Base-by-base conservation (phyloP, 2,797 vertebrate genomes). In the Microcaecilia unicolor region DNA sequence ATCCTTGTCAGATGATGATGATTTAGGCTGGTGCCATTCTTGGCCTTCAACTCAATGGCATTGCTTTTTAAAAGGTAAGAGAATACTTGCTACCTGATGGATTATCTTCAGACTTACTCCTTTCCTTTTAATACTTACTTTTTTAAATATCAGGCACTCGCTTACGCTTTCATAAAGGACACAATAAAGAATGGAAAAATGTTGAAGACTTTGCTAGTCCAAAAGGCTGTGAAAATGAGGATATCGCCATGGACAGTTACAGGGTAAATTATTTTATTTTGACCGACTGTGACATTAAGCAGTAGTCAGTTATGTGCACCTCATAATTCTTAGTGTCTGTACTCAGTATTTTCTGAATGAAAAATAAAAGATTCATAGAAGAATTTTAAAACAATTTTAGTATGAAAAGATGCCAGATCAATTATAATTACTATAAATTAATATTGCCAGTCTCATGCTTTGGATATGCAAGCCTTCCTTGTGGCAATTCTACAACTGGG, bases 41-140 rank as follows among this genome's bases (percentile, higher is more conserved):
- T 97, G 96, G 95, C 96, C 95, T 31, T 80, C 92, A 46, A 99
- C 95, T 28, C 82, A 86, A 49, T 99, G 96, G 96, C 91, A 99
- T 61, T 97, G 96, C 72, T 99, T 99, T 68, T 74, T 99, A 30
- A 98, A 98, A 93, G 96, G 96, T 98, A 83, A 70, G 51, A 30
- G 32, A 37, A 4, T 4, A 3, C 18, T 6, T 29, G 3, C 19
- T 1, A 9, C 14, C 4, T 5, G 25, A 14, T 22, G 10, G 6
- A 2, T 36, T 36, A 19, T 40, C 12, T 3, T 35, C 32, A 12
- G 2, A 37, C 9, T 19, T 30, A 8, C 14, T 20, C 20, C 14
- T 30, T 37, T 23, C 13, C 24, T 30, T 8, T 1, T 51, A 10
- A 40, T 8, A 18, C 2, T 23, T 30, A 9, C 56, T 29, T 35